Evolutionary conservation across 2,888 invertebrate genomes (phyloP).

Genomic region (Halictus quadricinctus): DNA sequence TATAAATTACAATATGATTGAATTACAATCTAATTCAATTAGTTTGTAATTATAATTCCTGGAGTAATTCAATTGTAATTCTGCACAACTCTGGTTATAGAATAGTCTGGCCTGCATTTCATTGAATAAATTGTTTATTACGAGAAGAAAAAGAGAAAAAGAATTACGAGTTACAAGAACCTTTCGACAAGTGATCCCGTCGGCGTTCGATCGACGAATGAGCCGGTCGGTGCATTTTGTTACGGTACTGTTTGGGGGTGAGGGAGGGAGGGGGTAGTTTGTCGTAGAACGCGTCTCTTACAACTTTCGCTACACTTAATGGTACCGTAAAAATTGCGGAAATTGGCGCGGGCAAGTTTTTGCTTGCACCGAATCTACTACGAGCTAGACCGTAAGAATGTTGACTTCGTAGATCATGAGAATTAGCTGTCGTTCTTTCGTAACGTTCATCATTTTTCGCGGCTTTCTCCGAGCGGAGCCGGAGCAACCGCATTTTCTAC

Average conservation of each 20-base stretch:
- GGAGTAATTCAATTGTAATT: too few relatives aligned
- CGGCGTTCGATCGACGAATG: background rate
- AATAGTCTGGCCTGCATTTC: background rate
- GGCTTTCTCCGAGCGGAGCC: background rate
- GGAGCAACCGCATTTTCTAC: background rate
- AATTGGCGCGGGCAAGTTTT: slow-evolving; percentile 24
- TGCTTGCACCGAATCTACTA: slow-evolving; percentile 4
- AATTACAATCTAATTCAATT: too few relatives aligned
- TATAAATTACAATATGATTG: too few relatives aligned
- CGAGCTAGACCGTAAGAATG: slow-evolving; percentile 8
- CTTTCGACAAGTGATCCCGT: background rate
- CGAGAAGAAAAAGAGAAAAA: background rate
- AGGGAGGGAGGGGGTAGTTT: slow-evolving; percentile 17
- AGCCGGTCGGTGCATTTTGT: slow-evolving; percentile 49
- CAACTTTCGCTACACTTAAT: slow-evolving; percentile 58
- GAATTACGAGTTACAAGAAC: slow-evolving; percentile 36
- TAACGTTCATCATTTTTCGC: slow-evolving; percentile 2
- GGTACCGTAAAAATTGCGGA: slow-evolving; percentile 27
- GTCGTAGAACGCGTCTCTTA: slow-evolving; percentile 20
- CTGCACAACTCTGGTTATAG: too few relatives aligned
- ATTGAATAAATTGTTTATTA: background rate
- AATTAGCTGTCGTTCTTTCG: slow-evolving; percentile 22
- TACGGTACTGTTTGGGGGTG: slow-evolving; percentile 59
- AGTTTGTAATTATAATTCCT: too few relatives aligned
- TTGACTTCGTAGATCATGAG: background rate